phyloP scores from a whole-genome alignment of 2,113 vertebrate genomes.

The Lichenostomus cassidix region DNA sequence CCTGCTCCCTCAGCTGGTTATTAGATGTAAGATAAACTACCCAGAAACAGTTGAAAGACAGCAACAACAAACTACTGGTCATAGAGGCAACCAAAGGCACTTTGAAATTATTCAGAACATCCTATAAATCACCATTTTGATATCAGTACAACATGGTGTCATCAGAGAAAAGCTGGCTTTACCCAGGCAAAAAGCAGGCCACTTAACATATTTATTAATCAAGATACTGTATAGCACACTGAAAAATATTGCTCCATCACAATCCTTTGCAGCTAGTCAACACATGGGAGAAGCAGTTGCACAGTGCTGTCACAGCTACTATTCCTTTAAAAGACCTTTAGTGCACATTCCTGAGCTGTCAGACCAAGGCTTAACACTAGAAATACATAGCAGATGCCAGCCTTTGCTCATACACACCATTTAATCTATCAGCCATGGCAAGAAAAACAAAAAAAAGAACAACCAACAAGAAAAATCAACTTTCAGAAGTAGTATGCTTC shows the following conservation, averaged over 20 bases:
- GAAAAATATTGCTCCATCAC: neutral
- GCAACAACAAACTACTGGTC: neutral
- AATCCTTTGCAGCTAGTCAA: neutral
- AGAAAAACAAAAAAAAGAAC: neutral
- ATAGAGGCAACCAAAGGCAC: neutral
- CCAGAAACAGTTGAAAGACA: neutral
- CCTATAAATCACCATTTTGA: neutral
- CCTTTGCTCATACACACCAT: neutral
- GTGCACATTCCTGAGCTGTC: neutral
- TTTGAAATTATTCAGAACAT: neutral
- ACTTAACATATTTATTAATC: neutral
- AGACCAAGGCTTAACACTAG: neutral
- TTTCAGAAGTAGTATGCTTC: neutral
- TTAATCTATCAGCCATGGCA: neutral
- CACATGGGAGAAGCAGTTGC: neutral
- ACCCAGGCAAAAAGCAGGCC: neutral
- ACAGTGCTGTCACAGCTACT: neutral
- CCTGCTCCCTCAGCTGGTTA: neutral
- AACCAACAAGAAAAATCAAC: neutral
- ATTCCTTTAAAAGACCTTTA: neutral
- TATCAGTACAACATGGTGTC: accelerated
- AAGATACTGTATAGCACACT: neutral
- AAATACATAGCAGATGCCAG: neutral
- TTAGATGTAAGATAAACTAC: neutral
- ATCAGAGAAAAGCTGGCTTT: neutral